Evolutionary conservation across 2,888 invertebrate genomes (phyloP).

Genomic region (Drosophila parthenogenetica): DNA sequence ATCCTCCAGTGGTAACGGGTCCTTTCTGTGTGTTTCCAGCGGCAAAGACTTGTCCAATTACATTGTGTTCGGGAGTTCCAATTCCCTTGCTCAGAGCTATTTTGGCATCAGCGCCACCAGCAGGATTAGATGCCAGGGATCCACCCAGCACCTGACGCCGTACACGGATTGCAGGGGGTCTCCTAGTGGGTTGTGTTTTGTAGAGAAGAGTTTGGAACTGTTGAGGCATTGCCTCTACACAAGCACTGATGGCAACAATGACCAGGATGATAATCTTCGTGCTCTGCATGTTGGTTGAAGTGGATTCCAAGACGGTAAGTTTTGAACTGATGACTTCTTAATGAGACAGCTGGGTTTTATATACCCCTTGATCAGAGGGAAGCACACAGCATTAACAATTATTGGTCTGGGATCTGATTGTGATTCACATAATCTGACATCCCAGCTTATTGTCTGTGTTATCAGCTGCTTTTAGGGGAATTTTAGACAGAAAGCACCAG

Average conservation of each 20-base stretch:
- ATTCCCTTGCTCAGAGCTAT: constrained; percentile 52
- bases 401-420: constrained; percentile 6
- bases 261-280: constrained; percentile 55
- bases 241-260: constrained; percentile 53
- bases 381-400: no score
- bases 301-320: constrained; percentile 26
- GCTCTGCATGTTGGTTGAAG: constrained; percentile 53
- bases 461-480: constrained; percentile 22
- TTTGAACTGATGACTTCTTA: constrained; percentile 52
- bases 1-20: constrained; percentile 56
- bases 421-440: constrained; percentile 39
- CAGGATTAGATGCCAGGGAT: constrained; percentile 56
- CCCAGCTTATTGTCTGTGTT: constrained; percentile 16
- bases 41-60: constrained; percentile 60
- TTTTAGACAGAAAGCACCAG: constrained; percentile 2
- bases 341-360: no score
- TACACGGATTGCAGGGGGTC: constrained; percentile 18
- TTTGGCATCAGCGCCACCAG: constrained; percentile 61
- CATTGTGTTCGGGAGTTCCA: constrained; percentile 58
- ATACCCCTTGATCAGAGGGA: no score
- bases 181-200: constrained; percentile 44
- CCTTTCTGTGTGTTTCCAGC: constrained; percentile 62
- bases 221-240: constrained; percentile 59
- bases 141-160: constrained; percentile 65
- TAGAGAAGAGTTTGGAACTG: constrained; percentile 54